These are phyloP conservation scores for Plebejus anna DNA, from an alignment of 2,888 invertebrate species.

Conservation along the genomic window DNA sequence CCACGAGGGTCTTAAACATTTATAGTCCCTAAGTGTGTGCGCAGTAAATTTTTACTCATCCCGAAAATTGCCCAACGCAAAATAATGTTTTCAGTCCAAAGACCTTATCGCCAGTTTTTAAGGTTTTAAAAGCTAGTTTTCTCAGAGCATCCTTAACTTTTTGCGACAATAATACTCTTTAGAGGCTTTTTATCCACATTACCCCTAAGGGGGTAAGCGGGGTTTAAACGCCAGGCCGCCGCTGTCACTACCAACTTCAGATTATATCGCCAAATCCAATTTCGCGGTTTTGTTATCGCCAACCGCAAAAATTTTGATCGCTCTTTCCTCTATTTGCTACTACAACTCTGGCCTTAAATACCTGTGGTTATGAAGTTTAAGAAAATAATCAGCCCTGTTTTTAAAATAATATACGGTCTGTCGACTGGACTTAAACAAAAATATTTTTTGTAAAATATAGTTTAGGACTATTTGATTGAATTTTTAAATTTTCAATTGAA, in stretches of 20 bases:
- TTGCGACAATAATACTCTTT: background rate
- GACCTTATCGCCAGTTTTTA: background rate
- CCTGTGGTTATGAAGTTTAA: background rate
- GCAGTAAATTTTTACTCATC: too few species aligned
- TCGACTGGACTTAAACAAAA: too few species aligned
- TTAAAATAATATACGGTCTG: too few species aligned
- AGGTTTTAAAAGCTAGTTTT: background rate
- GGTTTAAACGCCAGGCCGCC: conserved; percentile 42
- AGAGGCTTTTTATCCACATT: conserved; percentile 7
- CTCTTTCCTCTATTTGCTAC: conserved; percentile 41
- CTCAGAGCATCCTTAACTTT: background rate
- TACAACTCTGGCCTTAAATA: background rate
- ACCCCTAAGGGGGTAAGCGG: conserved; percentile 31
- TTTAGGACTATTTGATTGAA: too few species aligned
- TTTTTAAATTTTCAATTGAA: too few species aligned
- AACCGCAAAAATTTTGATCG: conserved; percentile 65
- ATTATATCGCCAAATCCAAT: conserved; percentile 78
- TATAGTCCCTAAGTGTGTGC: too few species aligned
- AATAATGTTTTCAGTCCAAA: too few species aligned
- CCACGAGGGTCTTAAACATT: too few species aligned
- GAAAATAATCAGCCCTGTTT: background rate
- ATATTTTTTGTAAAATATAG: too few species aligned
- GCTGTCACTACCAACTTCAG: conserved; percentile 55
- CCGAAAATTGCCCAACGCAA: too few species aligned
- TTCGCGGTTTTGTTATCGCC: conserved; percentile 76